These are phyloP conservation scores for Notoglanidium macrostoma DNA, from an alignment of 2,797 vertebrate genomes.

Conservation along the genomic window DNA sequence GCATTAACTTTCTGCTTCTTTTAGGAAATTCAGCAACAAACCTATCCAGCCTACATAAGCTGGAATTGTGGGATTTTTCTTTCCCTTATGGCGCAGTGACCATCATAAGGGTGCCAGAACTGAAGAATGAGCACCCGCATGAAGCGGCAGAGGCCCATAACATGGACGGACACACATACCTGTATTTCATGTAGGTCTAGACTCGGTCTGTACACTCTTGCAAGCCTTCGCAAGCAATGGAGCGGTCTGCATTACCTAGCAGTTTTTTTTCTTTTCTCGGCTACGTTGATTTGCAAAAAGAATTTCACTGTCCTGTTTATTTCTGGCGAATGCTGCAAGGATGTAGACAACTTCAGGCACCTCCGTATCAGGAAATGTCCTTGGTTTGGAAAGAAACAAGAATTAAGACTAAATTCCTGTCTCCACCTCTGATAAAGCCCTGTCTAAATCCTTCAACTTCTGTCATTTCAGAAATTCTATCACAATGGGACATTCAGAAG, in stretches of 20 bases:
- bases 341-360: background rate
- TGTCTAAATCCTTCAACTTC: background rate
- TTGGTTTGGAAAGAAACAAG: background rate
- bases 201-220: background rate
- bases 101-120: background rate
- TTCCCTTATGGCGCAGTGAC: background rate
- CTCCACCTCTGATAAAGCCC: background rate
- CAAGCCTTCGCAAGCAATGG: background rate
- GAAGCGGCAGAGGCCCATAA: background rate
- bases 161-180: background rate
- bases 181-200: background rate
- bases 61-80: background rate
- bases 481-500: background rate
- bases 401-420: background rate
- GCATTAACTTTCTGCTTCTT: background rate
- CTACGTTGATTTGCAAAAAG: background rate
- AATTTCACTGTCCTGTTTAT: constrained; percentile 5
- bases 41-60: background rate
- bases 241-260: background rate
- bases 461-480: background rate
- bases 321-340: background rate
- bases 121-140: background rate
- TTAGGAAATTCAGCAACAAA: background rate
- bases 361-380: background rate
- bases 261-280: background rate